Percentiles rank a stretch among this genome's conserved stretches.
phyloP scores from a whole-genome alignment of 92 coral and sea anemone genomes.

The Metridium senile region DNA sequence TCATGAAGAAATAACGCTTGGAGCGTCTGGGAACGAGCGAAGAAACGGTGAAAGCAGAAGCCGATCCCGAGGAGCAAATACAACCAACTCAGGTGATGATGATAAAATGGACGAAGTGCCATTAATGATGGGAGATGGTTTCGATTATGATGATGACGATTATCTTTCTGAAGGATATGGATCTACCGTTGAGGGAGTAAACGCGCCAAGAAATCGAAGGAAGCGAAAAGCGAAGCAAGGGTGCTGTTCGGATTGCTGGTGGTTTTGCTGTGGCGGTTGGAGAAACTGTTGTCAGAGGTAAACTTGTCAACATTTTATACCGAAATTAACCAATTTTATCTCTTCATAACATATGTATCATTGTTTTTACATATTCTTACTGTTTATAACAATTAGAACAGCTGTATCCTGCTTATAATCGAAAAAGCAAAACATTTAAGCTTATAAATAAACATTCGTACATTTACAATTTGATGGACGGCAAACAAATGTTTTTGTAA shows the following conservation, averaged over 20 bases:
- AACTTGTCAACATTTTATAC: too few species aligned
- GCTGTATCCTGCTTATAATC: too few species aligned
- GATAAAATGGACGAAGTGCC: constrained; percentile 80
- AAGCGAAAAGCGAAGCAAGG: constrained; percentile 63
- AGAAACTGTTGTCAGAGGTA: constrained; percentile 49
- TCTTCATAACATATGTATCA: too few species aligned
- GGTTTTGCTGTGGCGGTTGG: constrained; percentile 80
- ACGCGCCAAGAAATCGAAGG: constrained; percentile 58
- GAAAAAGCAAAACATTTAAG: too few species aligned
- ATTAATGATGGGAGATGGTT: constrained; percentile 69
- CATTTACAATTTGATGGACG: too few species aligned
- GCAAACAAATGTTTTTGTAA: too few species aligned
- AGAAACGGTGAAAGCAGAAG: constrained; percentile 29
- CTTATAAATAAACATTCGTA: too few species aligned
- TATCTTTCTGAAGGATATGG: constrained; percentile 87
- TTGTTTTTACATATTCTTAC: too few species aligned
- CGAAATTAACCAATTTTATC: too few species aligned
- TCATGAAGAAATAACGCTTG: constrained; percentile 77
- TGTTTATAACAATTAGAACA: too few species aligned
- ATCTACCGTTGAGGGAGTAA: constrained; percentile 67
- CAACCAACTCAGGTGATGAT: constrained; percentile 43
- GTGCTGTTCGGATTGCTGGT: constrained; percentile 67
- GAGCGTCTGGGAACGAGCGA: constrained; percentile 28
- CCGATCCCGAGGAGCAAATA: constrained; percentile 21
- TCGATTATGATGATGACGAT: constrained; percentile 80